Percentiles rank a stretch among this genome's conserved stretches.
These are phyloP conservation scores for Bedellia somnulentella DNA, from an alignment of 2,888 invertebrate genomes.

Conservation along the genomic window DNA sequence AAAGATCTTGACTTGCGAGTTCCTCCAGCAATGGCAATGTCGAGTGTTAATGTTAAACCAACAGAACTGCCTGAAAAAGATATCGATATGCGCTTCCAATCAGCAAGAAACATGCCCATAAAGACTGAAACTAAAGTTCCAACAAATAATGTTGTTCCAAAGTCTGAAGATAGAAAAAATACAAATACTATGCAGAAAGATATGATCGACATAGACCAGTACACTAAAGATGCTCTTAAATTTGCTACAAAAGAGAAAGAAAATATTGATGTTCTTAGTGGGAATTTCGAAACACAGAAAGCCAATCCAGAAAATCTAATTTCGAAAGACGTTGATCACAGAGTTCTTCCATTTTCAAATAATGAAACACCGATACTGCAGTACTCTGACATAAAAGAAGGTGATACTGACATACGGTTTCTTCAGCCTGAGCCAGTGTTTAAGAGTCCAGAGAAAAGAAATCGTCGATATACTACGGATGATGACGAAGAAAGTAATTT, in stretches of 20 bases:
- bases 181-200: slow-evolving; percentile 29
- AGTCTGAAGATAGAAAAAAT: slow-evolving; percentile 17
- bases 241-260: slow-evolving; percentile 51
- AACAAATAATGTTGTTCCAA: slow-evolving; percentile 1
- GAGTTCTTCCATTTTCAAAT: slow-evolving; percentile 44
- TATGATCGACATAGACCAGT: slow-evolving; percentile 55
- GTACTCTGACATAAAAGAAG: slow-evolving; percentile 22
- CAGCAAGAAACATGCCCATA: slow-evolving; percentile 16
- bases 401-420: slow-evolving; percentile 50
- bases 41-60: slow-evolving; percentile 20
- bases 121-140: background rate
- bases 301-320: slow-evolving; percentile 13
- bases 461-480: slow-evolving; percentile 54
- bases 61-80: slow-evolving; percentile 45
- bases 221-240: slow-evolving; percentile 55
- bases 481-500: slow-evolving; percentile 63
- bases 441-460: slow-evolving; percentile 43
- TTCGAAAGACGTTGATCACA: slow-evolving; percentile 49
- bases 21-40: slow-evolving; percentile 28
- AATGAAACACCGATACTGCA: slow-evolving; percentile 20
- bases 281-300: slow-evolving; percentile 31
- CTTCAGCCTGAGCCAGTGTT: slow-evolving; percentile 47
- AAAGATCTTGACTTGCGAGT: slow-evolving; percentile 53
- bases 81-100: slow-evolving; percentile 52
- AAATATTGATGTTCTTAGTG: slow-evolving; percentile 44